These are phyloP conservation scores for Thymelicus acteon DNA, from an alignment of 2,888 invertebrate species.

Conservation along the genomic window DNA sequence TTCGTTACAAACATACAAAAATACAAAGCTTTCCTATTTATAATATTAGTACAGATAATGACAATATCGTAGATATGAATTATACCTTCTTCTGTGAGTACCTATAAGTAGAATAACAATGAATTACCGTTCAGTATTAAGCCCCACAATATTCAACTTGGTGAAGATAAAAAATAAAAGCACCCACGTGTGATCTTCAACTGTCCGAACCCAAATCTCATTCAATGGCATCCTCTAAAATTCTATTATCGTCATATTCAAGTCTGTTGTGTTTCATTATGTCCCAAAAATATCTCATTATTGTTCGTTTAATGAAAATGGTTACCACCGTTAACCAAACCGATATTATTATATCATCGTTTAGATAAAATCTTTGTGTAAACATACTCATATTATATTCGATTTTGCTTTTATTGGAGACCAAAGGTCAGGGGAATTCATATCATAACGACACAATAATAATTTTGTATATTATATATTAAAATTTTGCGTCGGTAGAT, in stretches of 20 bases:
- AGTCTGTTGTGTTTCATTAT: slow-evolving; percentile 15
- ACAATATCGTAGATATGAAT: too few relatives aligned
- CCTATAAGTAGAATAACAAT: neutral
- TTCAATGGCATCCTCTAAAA: neutral
- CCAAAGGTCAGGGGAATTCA: slow-evolving; percentile 4
- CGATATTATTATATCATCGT: slow-evolving; percentile 24
- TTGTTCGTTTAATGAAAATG: slow-evolving; percentile 25
- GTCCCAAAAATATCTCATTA: slow-evolving; percentile 31
- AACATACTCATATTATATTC: slow-evolving; percentile 11
- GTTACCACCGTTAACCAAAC: slow-evolving; percentile 13
- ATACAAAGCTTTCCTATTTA: too few relatives aligned
- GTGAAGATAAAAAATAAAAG: neutral
- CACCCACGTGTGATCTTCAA: slow-evolving; percentile 1
- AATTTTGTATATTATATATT: neutral
- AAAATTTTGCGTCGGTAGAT: neutral
- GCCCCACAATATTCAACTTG: neutral
- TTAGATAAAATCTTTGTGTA: slow-evolving; percentile 24
- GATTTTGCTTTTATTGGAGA: slow-evolving; percentile 19
- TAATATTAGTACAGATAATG: too few relatives aligned
- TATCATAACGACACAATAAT: neutral
- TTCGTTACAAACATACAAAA: too few relatives aligned
- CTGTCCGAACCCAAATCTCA: slow-evolving; percentile 2
- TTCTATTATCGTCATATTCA: slow-evolving; percentile 16
- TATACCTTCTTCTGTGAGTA: too few relatives aligned
- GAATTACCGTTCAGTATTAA: neutral